These are phyloP conservation scores for Corythoichthys intestinalis DNA, from an alignment of 2,113 vertebrate genomes.

Conservation along the genomic window DNA sequence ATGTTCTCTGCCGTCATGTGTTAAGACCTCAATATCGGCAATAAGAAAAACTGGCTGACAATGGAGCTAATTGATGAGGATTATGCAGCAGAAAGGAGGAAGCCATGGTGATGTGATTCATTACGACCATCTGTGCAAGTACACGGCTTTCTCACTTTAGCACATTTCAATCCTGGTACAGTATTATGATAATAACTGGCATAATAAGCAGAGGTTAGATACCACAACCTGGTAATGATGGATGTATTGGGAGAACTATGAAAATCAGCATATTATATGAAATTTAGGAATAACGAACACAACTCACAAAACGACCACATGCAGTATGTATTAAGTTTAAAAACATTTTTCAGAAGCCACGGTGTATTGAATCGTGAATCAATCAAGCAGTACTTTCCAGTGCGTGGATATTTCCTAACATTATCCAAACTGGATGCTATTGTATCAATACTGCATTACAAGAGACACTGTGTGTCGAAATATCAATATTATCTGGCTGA, in stretches of 20 bases:
- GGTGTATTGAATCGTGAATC: background rate
- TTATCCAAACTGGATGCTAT: background rate
- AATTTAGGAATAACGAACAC: too few relatives aligned
- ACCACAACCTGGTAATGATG: background rate
- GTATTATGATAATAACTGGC: background rate
- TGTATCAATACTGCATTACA: background rate
- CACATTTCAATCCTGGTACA: constrained; percentile 1
- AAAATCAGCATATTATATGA: too few relatives aligned
- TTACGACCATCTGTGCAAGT: constrained; percentile 51
- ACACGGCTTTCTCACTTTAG: constrained; percentile 47
- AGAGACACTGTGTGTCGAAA: background rate
- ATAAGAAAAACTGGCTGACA: constrained; percentile 55
- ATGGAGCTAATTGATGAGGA: constrained; percentile 63
- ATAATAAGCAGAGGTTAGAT: background rate
- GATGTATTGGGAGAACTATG: too few relatives aligned
- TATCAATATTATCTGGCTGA: background rate
- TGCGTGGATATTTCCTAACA: background rate
- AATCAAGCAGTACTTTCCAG: too few relatives aligned
- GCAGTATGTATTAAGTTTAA: background rate
- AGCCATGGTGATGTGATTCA: constrained; percentile 60
- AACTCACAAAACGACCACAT: background rate
- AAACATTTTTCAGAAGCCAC: background rate
- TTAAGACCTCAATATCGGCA: constrained; percentile 44
- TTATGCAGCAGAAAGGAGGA: constrained; percentile 58
- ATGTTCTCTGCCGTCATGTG: constrained; percentile 35